These are phyloP conservation scores for Glaucomys volans DNA, from an alignment of 2,113 vertebrate species.

Conservation along the genomic window DNA sequence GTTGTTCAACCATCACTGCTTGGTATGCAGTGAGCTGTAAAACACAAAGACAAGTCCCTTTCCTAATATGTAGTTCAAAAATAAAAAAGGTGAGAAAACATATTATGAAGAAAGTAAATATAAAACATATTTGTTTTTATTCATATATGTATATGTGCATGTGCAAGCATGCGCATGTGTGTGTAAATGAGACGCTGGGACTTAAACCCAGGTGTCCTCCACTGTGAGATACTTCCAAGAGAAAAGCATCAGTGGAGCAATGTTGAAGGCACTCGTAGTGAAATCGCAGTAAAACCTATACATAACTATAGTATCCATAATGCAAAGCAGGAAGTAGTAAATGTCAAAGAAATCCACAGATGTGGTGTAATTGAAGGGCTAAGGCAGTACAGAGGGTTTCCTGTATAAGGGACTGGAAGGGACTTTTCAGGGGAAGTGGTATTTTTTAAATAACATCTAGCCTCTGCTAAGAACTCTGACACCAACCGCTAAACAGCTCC, in stretches of 20 bases:
- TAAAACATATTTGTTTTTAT: background rate
- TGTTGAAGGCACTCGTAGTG: background rate
- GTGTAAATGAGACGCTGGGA: no score
- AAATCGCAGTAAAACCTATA: conserved; percentile 52
- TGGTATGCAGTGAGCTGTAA: background rate
- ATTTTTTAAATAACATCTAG: conserved; percentile 29
- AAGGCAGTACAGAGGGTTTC: conserved; percentile 44
- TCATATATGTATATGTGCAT: no score
- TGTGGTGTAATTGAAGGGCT: background rate
- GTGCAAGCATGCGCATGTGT: no score
- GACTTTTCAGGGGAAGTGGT: conserved; percentile 39
- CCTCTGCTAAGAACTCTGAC: background rate
- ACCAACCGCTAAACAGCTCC: background rate
- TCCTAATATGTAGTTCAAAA: no score
- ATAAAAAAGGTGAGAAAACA: background rate
- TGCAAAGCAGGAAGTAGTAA: conserved; percentile 72
- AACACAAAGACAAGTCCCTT: background rate
- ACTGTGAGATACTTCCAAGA: no score
- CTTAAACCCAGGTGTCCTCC: no score
- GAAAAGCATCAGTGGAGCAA: no score
- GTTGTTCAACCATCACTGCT: rapidly evolving
- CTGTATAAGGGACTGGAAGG: conserved; percentile 20
- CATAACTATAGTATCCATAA: background rate
- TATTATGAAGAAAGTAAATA: background rate
- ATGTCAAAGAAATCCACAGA: conserved; percentile 67